These are phyloP conservation scores for Meteorus sp. DNA, from an alignment of 1,140 invertebrate genomes.

Conservation along the genomic window DNA sequence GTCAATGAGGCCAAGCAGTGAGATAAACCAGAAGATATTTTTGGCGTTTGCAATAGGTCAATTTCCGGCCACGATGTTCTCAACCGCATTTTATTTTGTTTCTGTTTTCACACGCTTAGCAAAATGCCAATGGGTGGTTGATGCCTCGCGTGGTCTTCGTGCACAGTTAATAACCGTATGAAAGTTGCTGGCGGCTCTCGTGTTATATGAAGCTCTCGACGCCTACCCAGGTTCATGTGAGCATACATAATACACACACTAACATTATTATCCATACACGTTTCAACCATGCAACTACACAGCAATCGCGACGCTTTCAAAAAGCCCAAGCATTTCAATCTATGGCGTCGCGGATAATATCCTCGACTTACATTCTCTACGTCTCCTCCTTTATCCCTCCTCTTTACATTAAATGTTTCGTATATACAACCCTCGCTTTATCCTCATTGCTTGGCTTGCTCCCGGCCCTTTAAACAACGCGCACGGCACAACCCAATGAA, in stretches of 20 bases:
- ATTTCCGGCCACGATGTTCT: conserved; percentile 9
- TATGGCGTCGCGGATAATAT: conserved; percentile 19
- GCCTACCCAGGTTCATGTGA: background rate
- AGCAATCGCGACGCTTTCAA: background rate
- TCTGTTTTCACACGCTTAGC: too few species aligned
- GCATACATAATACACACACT: background rate
- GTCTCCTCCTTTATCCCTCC: conserved; percentile 10
- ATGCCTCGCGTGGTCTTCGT: conserved; percentile 9
- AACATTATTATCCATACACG: background rate
- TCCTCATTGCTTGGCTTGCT: conserved; percentile 1
- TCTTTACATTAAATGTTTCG: conserved; percentile 6
- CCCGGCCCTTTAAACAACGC: conserved; percentile 5
- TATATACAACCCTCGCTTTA: background rate
- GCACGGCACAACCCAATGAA: conserved; percentile 37
- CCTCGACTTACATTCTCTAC: too few species aligned
- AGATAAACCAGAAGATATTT: background rate
- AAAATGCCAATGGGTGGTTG: background rate
- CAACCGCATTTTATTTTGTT: too few species aligned
- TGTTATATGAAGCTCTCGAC: conserved; percentile 4
- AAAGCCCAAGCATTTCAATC: conserved; percentile 19
- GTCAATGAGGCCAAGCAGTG: background rate
- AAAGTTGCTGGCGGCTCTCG: conserved; percentile 11
- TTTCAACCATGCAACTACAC: background rate
- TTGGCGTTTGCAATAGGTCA: background rate
- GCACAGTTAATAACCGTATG: conserved; percentile 10